Base-by-base conservation (phyloP, 23 tunicate genomes). In the Trididemnum miniatum region DNA sequence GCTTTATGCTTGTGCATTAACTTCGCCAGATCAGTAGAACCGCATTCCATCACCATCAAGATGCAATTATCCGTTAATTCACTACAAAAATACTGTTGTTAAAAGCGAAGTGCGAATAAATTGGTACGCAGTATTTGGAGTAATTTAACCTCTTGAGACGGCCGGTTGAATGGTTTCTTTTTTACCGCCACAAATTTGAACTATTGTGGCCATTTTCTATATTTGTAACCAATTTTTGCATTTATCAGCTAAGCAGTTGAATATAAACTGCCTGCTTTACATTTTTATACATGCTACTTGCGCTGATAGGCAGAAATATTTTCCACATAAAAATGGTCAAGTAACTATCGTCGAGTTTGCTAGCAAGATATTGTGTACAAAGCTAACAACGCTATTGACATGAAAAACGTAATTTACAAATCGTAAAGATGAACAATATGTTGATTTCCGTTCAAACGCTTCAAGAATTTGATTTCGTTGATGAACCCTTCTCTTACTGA, bases 11-110 rank as follows among this genome's bases (percentile, higher is more conserved):
- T 31, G 63, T 91, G 72, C 35, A 91, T 38, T 3, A 86, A 67
- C 37, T 76, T 83, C 20, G 90, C 82, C 64, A 91, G 34, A 33
- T 86, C 97, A 0, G 79, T 34, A 0, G 96, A 90, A 9, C 97
- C 90, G 76, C 90, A 91, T 76, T 91, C 92, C 92, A 87, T 92
- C 9, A 92, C 83, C 37, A 87, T 59, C 35, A 82, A 72, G 20
- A 87, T 49, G 67, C 38, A 34, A 12, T 78, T 69, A 31, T 65
- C 76, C 22, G 59, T 54, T 31, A 91, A 33, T 33, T 76, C 82
- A 65, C 91, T 80, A 85, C 1, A 33, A 59, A 31, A 62, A 20
- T 44, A 44, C 54, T 7, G 15, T 44, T 44, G 15, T n/a, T n/a
- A n/a, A n/a, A n/a, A n/a, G n/a, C n/a, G n/a, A n/a, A n/a, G n/a